phyloP scores from a whole-genome alignment of 2,113 vertebrate species.

The Naja naja region DNA sequence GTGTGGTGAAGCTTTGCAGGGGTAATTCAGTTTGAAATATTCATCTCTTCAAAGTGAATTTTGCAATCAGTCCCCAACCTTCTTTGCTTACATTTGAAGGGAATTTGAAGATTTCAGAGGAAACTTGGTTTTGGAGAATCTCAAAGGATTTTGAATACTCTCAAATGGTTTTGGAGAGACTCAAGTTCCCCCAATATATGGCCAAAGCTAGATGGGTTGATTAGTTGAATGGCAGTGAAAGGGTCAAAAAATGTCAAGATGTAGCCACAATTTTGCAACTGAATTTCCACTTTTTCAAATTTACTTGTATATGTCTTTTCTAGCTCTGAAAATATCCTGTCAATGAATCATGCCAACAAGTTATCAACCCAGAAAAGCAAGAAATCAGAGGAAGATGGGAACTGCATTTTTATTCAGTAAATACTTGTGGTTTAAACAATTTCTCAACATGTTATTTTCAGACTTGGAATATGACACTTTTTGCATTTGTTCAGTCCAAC shows the following conservation, averaged over 20 bases:
- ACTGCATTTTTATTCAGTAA: not conserved
- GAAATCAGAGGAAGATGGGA: not conserved
- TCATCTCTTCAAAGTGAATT: not conserved
- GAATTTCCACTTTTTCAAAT: not conserved
- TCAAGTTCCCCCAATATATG: not conserved
- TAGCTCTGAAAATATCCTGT: not conserved
- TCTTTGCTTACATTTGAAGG: not conserved
- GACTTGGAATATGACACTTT: not conserved
- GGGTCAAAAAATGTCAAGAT: not conserved
- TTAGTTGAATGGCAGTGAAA: not conserved
- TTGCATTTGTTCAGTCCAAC: not conserved
- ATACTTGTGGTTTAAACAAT: not conserved
- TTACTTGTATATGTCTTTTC: not conserved
- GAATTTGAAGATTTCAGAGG: not conserved
- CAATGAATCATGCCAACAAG: not conserved
- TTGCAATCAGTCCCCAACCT: not conserved
- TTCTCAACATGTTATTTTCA: not conserved
- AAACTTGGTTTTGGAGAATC: not conserved
- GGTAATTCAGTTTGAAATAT: not conserved
- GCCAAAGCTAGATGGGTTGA: not conserved
- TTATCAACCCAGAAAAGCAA: not conserved
- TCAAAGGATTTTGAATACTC: not conserved
- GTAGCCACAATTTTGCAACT: not conserved
- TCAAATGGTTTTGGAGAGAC: not conserved
- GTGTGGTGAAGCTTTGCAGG: not conserved